Percentiles rank a stretch among this genome's conserved stretches.
Evolutionary conservation across 2,113 vertebrate species (phyloP).

Genomic region (Scomber scombrus): DNA sequence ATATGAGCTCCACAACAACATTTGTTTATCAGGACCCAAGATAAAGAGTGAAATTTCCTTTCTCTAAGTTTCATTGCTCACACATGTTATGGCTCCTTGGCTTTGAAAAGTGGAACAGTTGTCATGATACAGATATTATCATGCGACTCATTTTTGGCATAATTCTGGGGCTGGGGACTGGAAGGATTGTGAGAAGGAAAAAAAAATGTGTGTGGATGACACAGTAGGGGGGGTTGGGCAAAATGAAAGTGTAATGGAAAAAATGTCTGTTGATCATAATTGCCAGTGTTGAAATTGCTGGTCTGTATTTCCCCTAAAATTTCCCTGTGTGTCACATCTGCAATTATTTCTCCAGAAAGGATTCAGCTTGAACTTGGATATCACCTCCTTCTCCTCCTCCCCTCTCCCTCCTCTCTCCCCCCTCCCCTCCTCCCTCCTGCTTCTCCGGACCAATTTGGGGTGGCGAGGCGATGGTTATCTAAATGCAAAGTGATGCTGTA

Average conservation of each 20-base stretch:
- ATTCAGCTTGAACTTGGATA: slow-evolving; percentile 68
- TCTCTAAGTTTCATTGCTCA: background rate
- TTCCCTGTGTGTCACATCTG: slow-evolving; percentile 58
- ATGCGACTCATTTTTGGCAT: slow-evolving; percentile 14
- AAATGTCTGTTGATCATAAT: slow-evolving; percentile 66
- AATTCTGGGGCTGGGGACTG: background rate
- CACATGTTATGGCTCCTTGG: background rate
- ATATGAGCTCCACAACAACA: background rate
- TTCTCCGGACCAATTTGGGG: slow-evolving; percentile 79
- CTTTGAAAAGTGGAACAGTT: slow-evolving; percentile 29
- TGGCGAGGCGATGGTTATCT: slow-evolving; percentile 83
- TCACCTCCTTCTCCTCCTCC: slow-evolving; percentile 35
- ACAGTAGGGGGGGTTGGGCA: slow-evolving; percentile 26
- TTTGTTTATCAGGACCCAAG: background rate
- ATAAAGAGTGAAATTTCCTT: background rate
- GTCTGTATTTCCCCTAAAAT: slow-evolving; percentile 65
- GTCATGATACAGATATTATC: slow-evolving; percentile 33
- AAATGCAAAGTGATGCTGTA: slow-evolving; percentile 88
- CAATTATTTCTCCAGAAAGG: slow-evolving; percentile 76
- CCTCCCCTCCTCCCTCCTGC: slow-evolving; percentile 29
- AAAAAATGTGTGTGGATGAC: slow-evolving; percentile 41
- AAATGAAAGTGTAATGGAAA: slow-evolving; percentile 54
- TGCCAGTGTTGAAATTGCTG: slow-evolving; percentile 58
- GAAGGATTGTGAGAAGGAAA: slow-evolving; percentile 23
- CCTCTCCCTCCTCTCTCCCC: background rate